Conservation (phyloP, 2,797 vertebrate species). For the Ctenopoma multispine region DNA sequence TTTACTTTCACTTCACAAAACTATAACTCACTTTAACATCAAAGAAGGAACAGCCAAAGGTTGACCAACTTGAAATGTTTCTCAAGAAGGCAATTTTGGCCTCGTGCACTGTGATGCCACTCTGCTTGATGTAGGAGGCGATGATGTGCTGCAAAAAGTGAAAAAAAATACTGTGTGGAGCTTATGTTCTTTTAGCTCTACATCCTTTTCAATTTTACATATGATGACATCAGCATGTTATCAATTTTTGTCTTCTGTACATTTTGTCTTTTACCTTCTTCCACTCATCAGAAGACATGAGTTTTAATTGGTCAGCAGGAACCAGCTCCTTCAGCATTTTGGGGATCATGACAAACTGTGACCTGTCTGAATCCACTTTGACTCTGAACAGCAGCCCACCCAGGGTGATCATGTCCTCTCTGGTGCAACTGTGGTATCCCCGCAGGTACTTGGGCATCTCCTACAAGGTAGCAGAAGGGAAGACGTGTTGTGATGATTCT, state of each 20-base stretch:
- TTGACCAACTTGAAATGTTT: conserved; percentile 88
- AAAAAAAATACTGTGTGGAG: background rate
- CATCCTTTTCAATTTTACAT: background rate
- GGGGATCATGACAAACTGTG: conserved; percentile 88
- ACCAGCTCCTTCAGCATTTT: conserved; percentile 90
- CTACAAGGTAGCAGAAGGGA: conserved; percentile 70
- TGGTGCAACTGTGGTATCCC: conserved; percentile 89
- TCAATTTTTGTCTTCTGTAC: background rate
- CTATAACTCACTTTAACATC: conserved; percentile 90
- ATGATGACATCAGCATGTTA: background rate
- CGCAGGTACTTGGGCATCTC: conserved; percentile 92
- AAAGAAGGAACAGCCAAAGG: conserved; percentile 95
- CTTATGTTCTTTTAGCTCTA: background rate
- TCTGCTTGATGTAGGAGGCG: conserved; percentile 86
- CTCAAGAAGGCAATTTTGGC: conserved; percentile 91
- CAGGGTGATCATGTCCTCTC: conserved; percentile 87
- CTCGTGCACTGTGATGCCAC: conserved; percentile 88
- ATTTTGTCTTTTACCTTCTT: conserved; percentile 88
- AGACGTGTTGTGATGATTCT: background rate
- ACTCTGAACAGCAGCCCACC: conserved; percentile 91
- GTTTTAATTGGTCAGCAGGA: conserved; percentile 87
- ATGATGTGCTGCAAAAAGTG: conserved; percentile 85
- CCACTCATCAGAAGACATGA: conserved; percentile 90
- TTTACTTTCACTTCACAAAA: background rate
- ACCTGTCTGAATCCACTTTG: conserved; percentile 84